Evolutionary conservation across 92 coral and sea anemone genomes (phyloP), one percentile per base, ranked within the genome.

Genomic region (Epizoanthus stellaris): DNA sequence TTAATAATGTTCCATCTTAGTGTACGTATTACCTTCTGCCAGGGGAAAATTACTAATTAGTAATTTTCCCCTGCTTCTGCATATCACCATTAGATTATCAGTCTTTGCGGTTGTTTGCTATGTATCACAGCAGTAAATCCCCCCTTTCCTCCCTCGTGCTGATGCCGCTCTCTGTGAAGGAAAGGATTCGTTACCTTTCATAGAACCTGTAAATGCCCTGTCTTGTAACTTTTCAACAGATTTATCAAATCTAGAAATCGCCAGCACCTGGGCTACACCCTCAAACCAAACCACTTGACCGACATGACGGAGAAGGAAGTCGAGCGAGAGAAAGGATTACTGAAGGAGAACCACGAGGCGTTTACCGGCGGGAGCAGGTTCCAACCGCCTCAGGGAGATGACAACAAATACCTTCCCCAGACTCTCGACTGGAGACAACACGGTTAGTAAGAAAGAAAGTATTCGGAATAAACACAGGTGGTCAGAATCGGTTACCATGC

Each of bases 211-310:
- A 49, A 49, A 49, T 13, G 11, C 56, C 56, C 34, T 30, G 34
- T 2, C 16, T 0, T 25, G 20, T 67, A 2, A 42, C 39, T 77
- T 9, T 49, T 70, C 17, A 47, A 70, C 73, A 96, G 99, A 62
- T 96, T 92, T 64, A 94, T 96, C 75, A 91, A 92, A 77, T 96
- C 99, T 47, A 80, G 99, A 75, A 96, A 96, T 81, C 96, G 99
- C 65, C 98, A 94, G 75, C 92, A 96, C 79, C 66, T 96, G 66
- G 92, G 98, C 64, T 96, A 96, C 88, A 96, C 89, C 53, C 80
- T 96, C 57, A 93, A 93, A 54, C 85, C 97, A 69, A 96, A 96
- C 66, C 99, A 96, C 80, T 92, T 96, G 90, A 91, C 98, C 17
- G 99, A 96, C 68, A 85, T 92, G 98, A 96, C 99, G 20, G 96